Evolutionary conservation across 2,797 vertebrate species (phyloP), one percentile per base, ranked within the genome.

Genomic region (Lacerta viridis): DNA sequence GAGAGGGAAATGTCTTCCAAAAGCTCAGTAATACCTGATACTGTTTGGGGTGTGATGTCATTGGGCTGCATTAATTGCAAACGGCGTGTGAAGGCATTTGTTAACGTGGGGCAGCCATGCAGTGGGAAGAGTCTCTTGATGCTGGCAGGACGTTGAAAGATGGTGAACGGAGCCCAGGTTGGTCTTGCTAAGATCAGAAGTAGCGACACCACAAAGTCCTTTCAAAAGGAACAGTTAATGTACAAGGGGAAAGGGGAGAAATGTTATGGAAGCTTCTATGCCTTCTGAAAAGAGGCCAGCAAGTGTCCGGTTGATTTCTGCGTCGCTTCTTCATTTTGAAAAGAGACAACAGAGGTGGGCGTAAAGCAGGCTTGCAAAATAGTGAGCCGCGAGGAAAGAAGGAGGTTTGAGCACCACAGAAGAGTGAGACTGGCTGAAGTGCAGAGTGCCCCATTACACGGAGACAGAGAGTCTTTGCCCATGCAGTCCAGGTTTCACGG

Each of bases 71-170:
- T 18, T 66, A 83, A 61, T 18, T 59, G 20, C 80, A 79, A 36
- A 3, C 3, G 11, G 29, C 9, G 5, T 13, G 1, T 9, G 1
- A 25, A 43, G 80, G 3, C 5, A 23, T 36, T 13, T 64, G 64
- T 71, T 78, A 39, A 29, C 25, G 29, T 46, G 78, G n/a, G 41
- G n/a, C 18, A 41, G 64, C 50, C 41, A 59, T 64, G 75, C 71
- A 66, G 29, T 36, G 43, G 36, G 79, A 64, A 80, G 29, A 36
- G n/a, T 82, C 83, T 83, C 46, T 36, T 59, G 9, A 69, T 59
- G 36, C 13, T 86, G 36, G 27, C 15, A 88, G 83, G 68, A 74
- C 50, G 59, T 78, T 81, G 88, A 79, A 46, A 80, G 90, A 79
- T 18, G 75, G 71, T 78, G 86, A 80, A 46, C 69, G 20, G 80